Evolutionary conservation across 2,888 invertebrate genomes (phyloP), one percentile per base, ranked within the genome.

Genomic region (Phasia obesa): DNA sequence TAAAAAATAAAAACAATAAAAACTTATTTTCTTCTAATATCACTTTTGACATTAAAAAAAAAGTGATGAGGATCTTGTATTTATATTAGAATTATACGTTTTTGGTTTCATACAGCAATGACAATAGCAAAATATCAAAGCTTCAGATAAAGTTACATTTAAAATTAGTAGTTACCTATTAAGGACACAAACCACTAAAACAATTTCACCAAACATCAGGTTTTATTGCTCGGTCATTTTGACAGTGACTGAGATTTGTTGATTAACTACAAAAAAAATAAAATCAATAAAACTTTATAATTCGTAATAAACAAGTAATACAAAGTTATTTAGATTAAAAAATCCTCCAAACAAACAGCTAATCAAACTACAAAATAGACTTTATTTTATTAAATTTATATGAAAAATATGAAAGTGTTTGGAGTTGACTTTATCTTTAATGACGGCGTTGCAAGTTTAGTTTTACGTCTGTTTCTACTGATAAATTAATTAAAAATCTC

Each of bases 401-500:
- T 64, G 27, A 53, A 7, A 53, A 73, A 42, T 62, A 62, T 31
- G 73, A 64, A 62, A 62, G 21, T 19, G 19, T 42, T 60, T 51
- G 4, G 1, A 49, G n/a, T 44, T 49, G 59, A 51, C 47, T 62
- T 55, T 1, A 73, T 51, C 27, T 19, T 42, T 17, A 49, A 73
- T 25, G 1, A 13, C 31, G 21, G 7, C 3, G 15, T 35, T 13
- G 31, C 44, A 64, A 74, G 65, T 75, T 65, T 35, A 35, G 6
- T 35, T 57, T 55, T 65, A 25, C 35, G 23, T 31, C 57, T 31
- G 53, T 44, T 57, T 44, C 38, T 11, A 44, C 23, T 35, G 4
- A 23, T 5, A 64, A 55, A 64, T 31, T 57, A 55, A 64, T 74
- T 23, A 74, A 73, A 74, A 31, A 17, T 17, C 27, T 55, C 53